Conservation (phyloP, 2,888 invertebrate genomes). For the Drosophila siamana region DNA sequence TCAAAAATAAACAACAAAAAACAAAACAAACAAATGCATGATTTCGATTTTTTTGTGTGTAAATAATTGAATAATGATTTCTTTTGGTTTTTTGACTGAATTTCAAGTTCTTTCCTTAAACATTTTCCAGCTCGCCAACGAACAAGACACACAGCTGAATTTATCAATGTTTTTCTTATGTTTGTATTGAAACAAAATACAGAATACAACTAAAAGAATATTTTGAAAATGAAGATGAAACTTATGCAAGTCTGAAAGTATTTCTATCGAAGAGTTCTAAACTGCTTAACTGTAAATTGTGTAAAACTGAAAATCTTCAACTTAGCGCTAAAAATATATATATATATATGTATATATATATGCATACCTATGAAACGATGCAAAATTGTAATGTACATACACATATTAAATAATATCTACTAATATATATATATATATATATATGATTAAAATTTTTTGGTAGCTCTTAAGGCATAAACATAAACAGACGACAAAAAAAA, state of each 20-base stretch:
- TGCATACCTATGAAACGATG: constrained; percentile 8
- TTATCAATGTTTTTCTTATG: constrained; percentile 18
- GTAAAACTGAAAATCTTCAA: constrained; percentile 46
- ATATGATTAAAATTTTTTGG: constrained; percentile 43
- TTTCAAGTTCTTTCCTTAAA: constrained; percentile 3
- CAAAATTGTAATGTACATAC: constrained; percentile 15
- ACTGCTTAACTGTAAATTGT: constrained; percentile 69
- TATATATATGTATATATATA: constrained; percentile 26
- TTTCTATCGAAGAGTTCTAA: constrained; percentile 77
- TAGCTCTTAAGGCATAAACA: constrained; percentile 50
- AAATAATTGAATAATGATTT: constrained; percentile 15
- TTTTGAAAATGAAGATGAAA: constrained; percentile 30
- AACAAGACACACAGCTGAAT: constrained; percentile 28
- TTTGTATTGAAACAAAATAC: constrained; percentile 9
- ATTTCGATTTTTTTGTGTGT: constrained; percentile 18
- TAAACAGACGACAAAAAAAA: constrained; percentile 39
- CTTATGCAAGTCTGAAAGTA: constrained; percentile 74
- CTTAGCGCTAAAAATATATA: constrained; percentile 31
- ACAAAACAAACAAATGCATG: constrained; percentile 23
- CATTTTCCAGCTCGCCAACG: constrained; percentile 26
- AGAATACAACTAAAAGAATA: constrained; percentile 5
- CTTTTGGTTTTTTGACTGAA: constrained; percentile 3
- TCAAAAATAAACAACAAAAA: constrained; percentile 10
- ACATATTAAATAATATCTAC: constrained; percentile 12
- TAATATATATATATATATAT: constrained; percentile 21